Conservation (phyloP, 2,113 vertebrate genomes). For the Bungarus multicinctus region DNA sequence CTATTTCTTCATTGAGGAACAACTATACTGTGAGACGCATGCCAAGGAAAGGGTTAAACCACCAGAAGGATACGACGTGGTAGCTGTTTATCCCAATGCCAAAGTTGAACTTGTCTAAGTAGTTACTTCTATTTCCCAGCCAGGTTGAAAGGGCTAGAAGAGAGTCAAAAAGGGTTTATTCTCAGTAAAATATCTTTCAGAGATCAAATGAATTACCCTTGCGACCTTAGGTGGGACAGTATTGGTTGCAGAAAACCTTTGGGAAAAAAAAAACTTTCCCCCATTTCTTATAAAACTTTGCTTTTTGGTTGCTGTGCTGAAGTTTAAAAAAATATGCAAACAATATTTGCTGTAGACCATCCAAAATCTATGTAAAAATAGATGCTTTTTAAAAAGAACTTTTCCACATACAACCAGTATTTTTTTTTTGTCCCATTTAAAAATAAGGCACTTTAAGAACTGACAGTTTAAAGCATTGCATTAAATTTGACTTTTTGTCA, state of each 20-base stretch:
- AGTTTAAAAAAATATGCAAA: not conserved
- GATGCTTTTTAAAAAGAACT: slow-evolving; percentile 40
- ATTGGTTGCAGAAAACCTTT: slow-evolving; percentile 49
- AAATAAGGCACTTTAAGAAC: slow-evolving; percentile 63
- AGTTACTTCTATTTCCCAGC: slow-evolving; percentile 20
- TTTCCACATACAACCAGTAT: slow-evolving; percentile 61
- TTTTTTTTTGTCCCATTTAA: slow-evolving; percentile 19
- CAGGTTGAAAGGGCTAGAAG: slow-evolving; percentile 16
- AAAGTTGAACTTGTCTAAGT: slow-evolving; percentile 91
- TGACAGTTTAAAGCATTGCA: slow-evolving; percentile 11
- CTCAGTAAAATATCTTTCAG: slow-evolving; percentile 47
- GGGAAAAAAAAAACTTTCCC: slow-evolving; percentile 38
- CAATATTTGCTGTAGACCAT: slow-evolving; percentile 36
- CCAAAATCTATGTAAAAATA: slow-evolving; percentile 64
- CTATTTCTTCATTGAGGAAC: slow-evolving; percentile 97
- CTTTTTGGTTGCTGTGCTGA: slow-evolving; percentile 51
- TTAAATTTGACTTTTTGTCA: not conserved
- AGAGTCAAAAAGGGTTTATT: not conserved
- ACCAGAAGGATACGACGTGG: slow-evolving; percentile 96
- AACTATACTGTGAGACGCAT: slow-evolving; percentile 93
- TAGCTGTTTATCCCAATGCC: slow-evolving; percentile 97
- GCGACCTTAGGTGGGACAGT: slow-evolving; percentile 48
- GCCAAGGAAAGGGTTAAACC: slow-evolving; percentile 93
- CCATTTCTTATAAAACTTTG: slow-evolving; percentile 48
- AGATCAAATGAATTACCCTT: slow-evolving; percentile 60